Evolutionary conservation across 2,888 invertebrate genomes (phyloP).

Genomic region (Aphodius sticticus): DNA sequence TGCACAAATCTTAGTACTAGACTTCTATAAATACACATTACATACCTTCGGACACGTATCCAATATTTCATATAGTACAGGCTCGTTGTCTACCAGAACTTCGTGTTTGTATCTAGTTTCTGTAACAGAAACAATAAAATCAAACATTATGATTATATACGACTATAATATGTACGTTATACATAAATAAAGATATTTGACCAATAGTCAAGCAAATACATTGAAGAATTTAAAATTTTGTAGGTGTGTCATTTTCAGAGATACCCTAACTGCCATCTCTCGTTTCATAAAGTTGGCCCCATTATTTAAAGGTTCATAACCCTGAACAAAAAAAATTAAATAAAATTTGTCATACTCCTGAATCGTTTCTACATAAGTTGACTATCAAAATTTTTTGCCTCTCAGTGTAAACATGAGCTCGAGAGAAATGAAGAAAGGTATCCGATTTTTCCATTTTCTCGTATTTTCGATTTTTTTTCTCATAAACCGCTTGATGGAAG

Average conservation of each 20-base stretch:
- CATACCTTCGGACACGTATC: slow-evolving; percentile 87
- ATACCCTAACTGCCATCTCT: not conserved
- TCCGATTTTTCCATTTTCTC: no score
- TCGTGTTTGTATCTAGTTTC: slow-evolving; percentile 92
- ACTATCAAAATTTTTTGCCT: no score
- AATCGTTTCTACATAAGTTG: no score
- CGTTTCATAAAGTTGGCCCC: no score
- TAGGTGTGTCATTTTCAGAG: no score
- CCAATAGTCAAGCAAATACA: not conserved
- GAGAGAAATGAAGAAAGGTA: not conserved
- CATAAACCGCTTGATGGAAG: no score
- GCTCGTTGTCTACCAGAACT: slow-evolving; percentile 86
- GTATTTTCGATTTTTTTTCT: no score
- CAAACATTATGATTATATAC: not conserved
- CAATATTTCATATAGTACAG: slow-evolving; percentile 88
- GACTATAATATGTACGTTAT: no score
- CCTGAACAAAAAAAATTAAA: not conserved
- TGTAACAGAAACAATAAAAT: slow-evolving; percentile 61
- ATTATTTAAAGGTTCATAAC: no score
- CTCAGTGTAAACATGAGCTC: no score
- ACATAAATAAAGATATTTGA: not conserved
- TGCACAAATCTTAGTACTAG: not conserved
- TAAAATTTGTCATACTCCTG: not conserved
- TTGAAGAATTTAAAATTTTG: no score
- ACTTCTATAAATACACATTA: slow-evolving; percentile 8